phyloP scores from a whole-genome alignment of 2,888 invertebrate species.

The Lepas anatifera region DNA sequence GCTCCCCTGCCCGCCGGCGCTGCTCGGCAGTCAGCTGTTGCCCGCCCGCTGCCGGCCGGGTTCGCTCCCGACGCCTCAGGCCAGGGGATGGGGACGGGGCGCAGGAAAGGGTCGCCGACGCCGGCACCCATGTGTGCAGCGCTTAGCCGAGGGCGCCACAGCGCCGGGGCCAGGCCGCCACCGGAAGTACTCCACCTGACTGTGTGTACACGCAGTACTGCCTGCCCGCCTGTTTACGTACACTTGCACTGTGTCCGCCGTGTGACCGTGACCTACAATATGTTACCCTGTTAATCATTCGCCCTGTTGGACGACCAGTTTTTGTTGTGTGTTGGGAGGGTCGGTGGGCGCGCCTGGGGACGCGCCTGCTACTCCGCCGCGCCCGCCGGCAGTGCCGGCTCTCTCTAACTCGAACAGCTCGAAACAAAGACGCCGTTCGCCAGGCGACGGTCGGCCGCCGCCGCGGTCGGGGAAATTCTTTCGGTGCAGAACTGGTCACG shows the following conservation, averaged over 20 bases:
- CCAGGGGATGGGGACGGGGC: background rate
- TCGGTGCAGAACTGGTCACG: conserved; percentile 8
- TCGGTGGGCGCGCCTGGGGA: background rate
- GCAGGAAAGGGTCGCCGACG: background rate
- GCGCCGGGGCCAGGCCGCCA: too few species aligned
- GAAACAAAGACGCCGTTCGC: conserved; percentile 2
- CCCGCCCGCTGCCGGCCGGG: background rate
- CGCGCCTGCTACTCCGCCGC: background rate
- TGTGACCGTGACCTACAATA: background rate
- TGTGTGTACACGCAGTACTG: too few species aligned
- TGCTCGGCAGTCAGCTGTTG: conserved; percentile 8
- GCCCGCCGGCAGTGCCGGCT: background rate
- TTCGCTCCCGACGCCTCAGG: background rate
- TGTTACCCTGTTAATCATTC: too few species aligned
- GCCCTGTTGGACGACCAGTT: background rate
- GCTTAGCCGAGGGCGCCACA: background rate
- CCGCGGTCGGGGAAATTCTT: conserved; percentile 7
- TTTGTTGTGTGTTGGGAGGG: background rate
- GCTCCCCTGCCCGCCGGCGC: background rate
- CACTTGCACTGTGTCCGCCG: background rate
- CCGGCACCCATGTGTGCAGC: background rate
- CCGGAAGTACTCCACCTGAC: too few species aligned
- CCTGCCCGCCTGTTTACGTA: too few species aligned
- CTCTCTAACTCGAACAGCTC: conserved; percentile 8
- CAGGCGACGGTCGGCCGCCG: too few species aligned